phyloP scores from a whole-genome alignment of 2,113 vertebrate genomes.

The Xyliphius kryptos region DNA sequence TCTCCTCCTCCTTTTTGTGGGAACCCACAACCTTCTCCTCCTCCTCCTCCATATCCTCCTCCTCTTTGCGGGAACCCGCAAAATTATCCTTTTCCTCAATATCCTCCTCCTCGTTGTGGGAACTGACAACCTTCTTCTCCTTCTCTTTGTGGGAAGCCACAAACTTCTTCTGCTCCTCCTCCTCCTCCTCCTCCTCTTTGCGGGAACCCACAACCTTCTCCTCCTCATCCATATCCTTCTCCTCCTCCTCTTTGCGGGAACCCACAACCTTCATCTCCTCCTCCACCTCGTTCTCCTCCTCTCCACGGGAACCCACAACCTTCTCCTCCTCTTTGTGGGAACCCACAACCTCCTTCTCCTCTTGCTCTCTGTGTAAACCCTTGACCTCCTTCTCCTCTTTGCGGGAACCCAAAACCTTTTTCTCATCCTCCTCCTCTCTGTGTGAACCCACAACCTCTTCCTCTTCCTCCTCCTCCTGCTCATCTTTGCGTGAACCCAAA shows the following conservation, averaged over 20 bases:
- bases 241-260: too few species aligned
- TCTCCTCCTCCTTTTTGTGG: conserved; percentile 28
- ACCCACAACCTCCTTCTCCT: background rate
- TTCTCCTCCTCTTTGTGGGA: background rate
- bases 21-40: too few species aligned
- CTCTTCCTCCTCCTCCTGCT: conserved; percentile 35
- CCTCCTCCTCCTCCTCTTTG: conserved; percentile 1
- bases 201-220: too few species aligned
- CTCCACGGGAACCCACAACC: background rate
- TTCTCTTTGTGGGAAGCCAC: conserved; percentile 38
- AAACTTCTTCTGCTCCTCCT: conserved; percentile 32
- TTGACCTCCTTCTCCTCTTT: too few species aligned
- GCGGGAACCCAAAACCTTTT: conserved; percentile 5
- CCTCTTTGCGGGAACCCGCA: too few species aligned
- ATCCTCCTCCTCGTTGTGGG: too few species aligned
- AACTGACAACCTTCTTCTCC: conserved; percentile 31
- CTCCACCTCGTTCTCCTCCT: conserved; percentile 34
- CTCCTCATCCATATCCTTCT: too few species aligned
- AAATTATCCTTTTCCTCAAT: conserved; percentile 26
- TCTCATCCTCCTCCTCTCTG: conserved; percentile 35
- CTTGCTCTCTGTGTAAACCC: too few species aligned
- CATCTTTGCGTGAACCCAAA: conserved; percentile 11
- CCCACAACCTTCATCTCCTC: too few species aligned
- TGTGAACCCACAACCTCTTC: too few species aligned
- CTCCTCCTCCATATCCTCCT: conserved; percentile 19